Conservation (phyloP, 2,797 vertebrate species). For the Acanthiza pusilla region DNA sequence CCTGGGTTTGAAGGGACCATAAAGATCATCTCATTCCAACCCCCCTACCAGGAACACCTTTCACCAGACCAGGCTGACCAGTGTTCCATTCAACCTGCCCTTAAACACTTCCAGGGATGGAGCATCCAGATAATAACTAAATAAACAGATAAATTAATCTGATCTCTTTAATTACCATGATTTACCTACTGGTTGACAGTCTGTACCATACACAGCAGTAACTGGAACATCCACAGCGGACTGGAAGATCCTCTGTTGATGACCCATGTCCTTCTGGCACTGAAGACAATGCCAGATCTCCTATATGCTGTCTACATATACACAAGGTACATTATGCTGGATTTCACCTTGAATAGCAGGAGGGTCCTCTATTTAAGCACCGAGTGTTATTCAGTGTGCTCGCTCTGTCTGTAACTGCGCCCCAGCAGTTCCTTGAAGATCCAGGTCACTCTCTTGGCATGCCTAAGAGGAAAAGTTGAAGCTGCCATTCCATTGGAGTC, state of each 20-base stretch:
- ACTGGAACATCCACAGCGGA: neutral
- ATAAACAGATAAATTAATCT: neutral
- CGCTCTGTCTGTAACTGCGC: neutral
- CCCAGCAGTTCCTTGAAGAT: neutral
- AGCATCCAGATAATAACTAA: neutral
- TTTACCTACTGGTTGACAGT: neutral
- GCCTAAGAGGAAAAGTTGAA: neutral
- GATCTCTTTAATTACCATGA: neutral
- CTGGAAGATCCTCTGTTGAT: neutral
- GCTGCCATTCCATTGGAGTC: neutral
- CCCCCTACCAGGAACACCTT: neutral
- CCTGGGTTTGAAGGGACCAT: neutral
- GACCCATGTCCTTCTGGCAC: neutral
- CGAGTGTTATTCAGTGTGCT: neutral
- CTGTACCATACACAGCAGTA: neutral
- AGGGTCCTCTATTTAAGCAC: neutral
- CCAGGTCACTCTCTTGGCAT: neutral
- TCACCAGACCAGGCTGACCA: neutral
- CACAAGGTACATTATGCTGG: neutral
- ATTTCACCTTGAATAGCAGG: neutral
- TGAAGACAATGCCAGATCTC: neutral
- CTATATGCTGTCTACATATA: fast-evolving
- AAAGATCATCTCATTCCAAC: neutral
- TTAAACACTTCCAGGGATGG: neutral
- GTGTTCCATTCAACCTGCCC: neutral